These are phyloP conservation scores for Galeopsomyia nigrocyanea DNA, from an alignment of 2,888 invertebrate species.

Conservation along the genomic window DNA sequence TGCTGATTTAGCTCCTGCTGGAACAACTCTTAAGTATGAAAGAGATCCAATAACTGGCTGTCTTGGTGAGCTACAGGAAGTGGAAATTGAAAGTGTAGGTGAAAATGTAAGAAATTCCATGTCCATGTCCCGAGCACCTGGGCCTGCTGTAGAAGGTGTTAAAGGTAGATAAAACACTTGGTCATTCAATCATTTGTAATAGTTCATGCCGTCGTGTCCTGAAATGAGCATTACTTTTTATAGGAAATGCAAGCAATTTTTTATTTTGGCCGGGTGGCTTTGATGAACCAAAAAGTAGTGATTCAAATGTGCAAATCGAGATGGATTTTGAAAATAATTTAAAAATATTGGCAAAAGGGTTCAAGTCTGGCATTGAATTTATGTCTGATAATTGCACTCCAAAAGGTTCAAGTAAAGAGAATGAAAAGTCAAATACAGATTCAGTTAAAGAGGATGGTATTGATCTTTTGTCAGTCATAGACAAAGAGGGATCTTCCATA, in stretches of 20 bases:
- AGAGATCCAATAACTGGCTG: slow-evolving; percentile 84
- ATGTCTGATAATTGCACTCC: slow-evolving; percentile 62
- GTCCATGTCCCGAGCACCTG: slow-evolving; percentile 84
- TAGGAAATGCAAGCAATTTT: slow-evolving; percentile 78
- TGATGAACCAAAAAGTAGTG: slow-evolving; percentile 69
- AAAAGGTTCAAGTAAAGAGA: slow-evolving; percentile 34
- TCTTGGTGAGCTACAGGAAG: slow-evolving; percentile 79
- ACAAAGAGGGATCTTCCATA: slow-evolving; percentile 74
- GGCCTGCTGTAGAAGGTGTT: slow-evolving; percentile 78
- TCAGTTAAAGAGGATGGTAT: slow-evolving; percentile 62
- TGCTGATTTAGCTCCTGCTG: slow-evolving; percentile 70
- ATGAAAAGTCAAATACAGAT: slow-evolving; percentile 12
- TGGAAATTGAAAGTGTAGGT: slow-evolving; percentile 73
- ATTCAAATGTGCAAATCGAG: slow-evolving; percentile 42
- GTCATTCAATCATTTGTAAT: no score
- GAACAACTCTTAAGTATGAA: slow-evolving; percentile 72
- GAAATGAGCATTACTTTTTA: not conserved
- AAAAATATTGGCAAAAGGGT: slow-evolving; percentile 61
- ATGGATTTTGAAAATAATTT: slow-evolving; percentile 64
- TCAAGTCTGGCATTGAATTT: slow-evolving; percentile 61
- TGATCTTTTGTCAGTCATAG: slow-evolving; percentile 75
- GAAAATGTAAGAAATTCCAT: slow-evolving; percentile 81
- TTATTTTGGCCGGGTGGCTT: slow-evolving; percentile 93
- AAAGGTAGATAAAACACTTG: slow-evolving; percentile 70
- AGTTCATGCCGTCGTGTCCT: no score